Evolutionary conservation across 2,797 vertebrate genomes (phyloP).

Genomic region (Sebastes variabilis): DNA sequence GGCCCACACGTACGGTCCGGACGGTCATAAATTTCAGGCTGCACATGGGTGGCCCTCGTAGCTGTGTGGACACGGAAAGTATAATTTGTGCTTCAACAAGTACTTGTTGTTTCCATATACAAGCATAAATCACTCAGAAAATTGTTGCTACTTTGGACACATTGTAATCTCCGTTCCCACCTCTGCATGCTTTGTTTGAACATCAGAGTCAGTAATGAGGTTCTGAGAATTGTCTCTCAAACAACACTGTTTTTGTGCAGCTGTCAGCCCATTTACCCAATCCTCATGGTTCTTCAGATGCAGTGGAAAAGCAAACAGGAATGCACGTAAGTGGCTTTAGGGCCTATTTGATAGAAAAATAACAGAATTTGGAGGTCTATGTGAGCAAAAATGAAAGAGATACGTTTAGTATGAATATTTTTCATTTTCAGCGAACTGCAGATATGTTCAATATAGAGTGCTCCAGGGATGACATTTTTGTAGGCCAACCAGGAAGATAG

Average conservation of each 20-base stretch:
- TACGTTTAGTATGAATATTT: background rate
- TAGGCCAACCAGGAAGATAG: too few relatives aligned
- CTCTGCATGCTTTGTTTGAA: background rate
- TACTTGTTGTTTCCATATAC: background rate
- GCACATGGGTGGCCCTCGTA: background rate
- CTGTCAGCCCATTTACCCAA: background rate
- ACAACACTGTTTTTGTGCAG: background rate
- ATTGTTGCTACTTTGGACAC: background rate
- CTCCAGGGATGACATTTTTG: too few relatives aligned
- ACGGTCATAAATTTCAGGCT: background rate
- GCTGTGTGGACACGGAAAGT: background rate
- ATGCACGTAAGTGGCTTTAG: background rate
- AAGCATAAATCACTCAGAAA: background rate
- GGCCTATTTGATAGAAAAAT: background rate
- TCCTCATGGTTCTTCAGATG: background rate
- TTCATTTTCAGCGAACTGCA: accelerated
- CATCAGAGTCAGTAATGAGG: background rate
- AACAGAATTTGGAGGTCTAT: accelerated
- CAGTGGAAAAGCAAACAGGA: background rate
- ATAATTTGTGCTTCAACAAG: background rate
- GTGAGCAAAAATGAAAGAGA: background rate
- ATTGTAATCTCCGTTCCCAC: background rate
- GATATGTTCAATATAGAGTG: background rate
- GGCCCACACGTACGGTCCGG: too few relatives aligned
- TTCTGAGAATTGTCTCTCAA: background rate